Base-by-base conservation (phyloP, 2,113 vertebrate species). In the Mellivora capensis region DNA sequence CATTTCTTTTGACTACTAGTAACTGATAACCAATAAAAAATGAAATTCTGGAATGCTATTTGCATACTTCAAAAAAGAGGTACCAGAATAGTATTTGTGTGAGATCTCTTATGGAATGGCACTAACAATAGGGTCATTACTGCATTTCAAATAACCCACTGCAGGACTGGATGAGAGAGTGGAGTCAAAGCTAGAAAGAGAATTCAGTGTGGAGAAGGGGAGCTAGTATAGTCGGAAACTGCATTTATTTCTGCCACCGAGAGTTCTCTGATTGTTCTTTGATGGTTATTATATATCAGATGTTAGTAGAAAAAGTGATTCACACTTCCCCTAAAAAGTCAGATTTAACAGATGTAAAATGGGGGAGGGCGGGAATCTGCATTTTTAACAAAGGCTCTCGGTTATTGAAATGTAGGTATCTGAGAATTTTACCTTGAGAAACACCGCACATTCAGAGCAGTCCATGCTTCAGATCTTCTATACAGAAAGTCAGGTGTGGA, bases 11-110 rank as follows among this genome's bases (percentile, higher is more conserved):
- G 31, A 64, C 34, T 67, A 49, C 74, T 82, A 83, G 42, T 59
- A n/a, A 77, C 27, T 31, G 39, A 57, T 94, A 85, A 79, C 49
- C 72, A 91, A 64, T 42, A 59, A 85, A 96, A 97, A 34, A 81
- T 85, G 42, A 90, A 93, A 81, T 86, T 81, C 39, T 93, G 89
- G 64, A 93, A 76, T 71, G 6, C n/a, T 82, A 18, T 71, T 59
- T 76, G 52, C 29, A 71, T 82, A 54, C 12, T 69, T 76, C 77
- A 18, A 74, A 61, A 90, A 81, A 94, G 44, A 91, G 47, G 21
- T 54, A n/a, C 8, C 20, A 93, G 62, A 67, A 80, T 18, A 81
- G 20, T 31, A 59, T 80, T 74, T 90, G 42, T 81, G 67, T 72
- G 80, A 31, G 2, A 57, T n/a, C 37, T 95, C 18, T 86, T 17